These are phyloP conservation scores for Myotis planiceps DNA, from an alignment of 2,797 vertebrate species.

Conservation along the genomic window DNA sequence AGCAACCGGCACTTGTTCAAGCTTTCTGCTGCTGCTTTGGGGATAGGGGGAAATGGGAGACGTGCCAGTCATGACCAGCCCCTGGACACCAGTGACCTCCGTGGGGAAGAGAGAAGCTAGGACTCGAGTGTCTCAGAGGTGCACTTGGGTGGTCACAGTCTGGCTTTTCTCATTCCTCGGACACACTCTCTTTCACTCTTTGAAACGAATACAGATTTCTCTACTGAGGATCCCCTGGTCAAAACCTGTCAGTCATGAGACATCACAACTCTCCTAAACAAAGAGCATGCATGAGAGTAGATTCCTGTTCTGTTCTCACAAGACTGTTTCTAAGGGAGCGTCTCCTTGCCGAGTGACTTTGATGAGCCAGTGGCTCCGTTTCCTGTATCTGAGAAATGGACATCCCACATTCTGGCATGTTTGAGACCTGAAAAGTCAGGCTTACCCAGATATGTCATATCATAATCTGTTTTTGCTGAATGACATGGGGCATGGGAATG, in stretches of 20 bases:
- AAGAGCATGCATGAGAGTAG: background rate
- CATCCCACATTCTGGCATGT: background rate
- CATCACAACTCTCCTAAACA: background rate
- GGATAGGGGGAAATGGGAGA: background rate
- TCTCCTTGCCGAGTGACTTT: background rate
- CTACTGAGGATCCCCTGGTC: background rate
- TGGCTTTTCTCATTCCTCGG: background rate
- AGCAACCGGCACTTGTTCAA: background rate
- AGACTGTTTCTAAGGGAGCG: background rate
- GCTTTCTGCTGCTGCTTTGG: background rate
- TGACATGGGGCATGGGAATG: background rate
- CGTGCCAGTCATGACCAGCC: background rate
- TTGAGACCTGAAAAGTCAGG: background rate
- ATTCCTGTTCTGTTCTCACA: background rate
- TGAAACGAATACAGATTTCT: background rate
- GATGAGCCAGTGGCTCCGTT: background rate
- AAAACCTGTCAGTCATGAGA: background rate
- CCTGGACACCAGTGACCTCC: background rate
- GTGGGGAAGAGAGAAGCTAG: background rate
- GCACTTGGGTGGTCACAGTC: background rate
- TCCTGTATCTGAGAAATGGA: background rate
- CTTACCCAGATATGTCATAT: background rate
- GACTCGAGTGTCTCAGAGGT: background rate
- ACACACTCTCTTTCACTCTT: background rate
- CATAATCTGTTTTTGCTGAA: background rate